Percentiles rank a stretch among this genome's conserved stretches.
These are phyloP conservation scores for Petrolisthes manimaculis DNA, from an alignment of 2,888 invertebrate genomes.

Conservation along the genomic window DNA sequence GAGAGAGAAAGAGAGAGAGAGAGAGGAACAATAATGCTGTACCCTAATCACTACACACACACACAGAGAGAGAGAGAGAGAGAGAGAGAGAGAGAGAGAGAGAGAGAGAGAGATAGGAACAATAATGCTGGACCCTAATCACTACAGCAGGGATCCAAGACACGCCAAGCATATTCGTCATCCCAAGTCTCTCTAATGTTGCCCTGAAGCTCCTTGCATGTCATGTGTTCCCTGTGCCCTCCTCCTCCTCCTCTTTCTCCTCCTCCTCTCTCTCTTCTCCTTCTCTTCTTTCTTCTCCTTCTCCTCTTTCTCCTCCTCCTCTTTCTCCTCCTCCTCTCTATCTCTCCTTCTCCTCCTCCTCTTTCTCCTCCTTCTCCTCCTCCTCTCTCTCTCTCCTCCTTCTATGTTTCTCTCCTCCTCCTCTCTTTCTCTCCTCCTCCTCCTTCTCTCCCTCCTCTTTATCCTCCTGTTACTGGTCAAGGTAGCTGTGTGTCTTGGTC, in stretches of 20 bases:
- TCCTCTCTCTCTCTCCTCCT: background rate
- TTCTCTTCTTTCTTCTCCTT: background rate
- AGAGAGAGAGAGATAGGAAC: constrained; percentile 11
- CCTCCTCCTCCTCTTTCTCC: background rate
- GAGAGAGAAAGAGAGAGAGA: constrained; percentile 15
- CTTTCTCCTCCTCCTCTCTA: background rate
- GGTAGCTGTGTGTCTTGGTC: too few relatives aligned
- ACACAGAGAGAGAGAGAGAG: constrained; percentile 15
- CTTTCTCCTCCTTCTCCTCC: background rate
- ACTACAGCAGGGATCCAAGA: too few relatives aligned
- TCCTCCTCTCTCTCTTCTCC: background rate
- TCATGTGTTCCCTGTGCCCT: background rate
- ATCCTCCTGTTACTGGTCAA: background rate
- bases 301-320: background rate
- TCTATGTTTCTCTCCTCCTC: background rate
- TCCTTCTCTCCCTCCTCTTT: background rate
- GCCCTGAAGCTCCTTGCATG: too few relatives aligned
- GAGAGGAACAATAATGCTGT: background rate
- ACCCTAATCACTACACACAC: background rate
- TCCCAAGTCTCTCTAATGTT: too few relatives aligned
- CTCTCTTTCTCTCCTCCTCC: background rate
- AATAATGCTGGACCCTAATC: too few relatives aligned
- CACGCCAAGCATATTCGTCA: too few relatives aligned
- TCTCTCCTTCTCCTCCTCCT: background rate
- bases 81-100: constrained; percentile 18